Conservation (phyloP, 2,797 vertebrate species). For the Lemur catta region DNA sequence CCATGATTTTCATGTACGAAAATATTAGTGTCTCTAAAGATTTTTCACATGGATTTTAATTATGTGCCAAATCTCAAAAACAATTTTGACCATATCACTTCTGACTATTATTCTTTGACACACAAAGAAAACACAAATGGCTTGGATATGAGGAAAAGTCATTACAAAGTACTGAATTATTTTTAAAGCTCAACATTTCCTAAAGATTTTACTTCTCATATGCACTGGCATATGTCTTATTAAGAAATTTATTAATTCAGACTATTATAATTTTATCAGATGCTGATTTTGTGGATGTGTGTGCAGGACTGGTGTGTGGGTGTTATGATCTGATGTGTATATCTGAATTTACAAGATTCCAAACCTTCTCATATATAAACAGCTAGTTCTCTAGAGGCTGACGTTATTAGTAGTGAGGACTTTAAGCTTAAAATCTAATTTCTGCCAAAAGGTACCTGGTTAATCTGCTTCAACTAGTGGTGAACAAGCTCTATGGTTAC, state of each 20-base stretch:
- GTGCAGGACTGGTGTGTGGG: neutral
- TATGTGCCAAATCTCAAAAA: neutral
- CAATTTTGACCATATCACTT: neutral
- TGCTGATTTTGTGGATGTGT: neutral
- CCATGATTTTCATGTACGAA: neutral
- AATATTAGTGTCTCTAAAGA: neutral
- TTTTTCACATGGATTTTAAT: neutral
- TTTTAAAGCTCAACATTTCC: neutral
- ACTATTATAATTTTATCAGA: neutral
- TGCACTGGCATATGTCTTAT: neutral
- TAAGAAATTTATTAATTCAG: neutral
- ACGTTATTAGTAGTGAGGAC: constrained; percentile 47
- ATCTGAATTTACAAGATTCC: constrained; percentile 25
- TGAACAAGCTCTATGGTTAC: constrained; percentile 49
- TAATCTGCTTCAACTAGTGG: constrained; percentile 64
- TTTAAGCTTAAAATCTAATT: constrained; percentile 58
- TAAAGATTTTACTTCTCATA: neutral
- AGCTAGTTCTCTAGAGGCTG: constrained; percentile 48
- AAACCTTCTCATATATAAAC: constrained; percentile 59
- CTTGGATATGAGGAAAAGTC: neutral
- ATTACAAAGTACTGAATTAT: neutral
- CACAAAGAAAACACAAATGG: neutral
- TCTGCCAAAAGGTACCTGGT: constrained; percentile 29
- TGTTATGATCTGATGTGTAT: neutral
- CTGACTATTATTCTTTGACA: neutral